Evolutionary conservation across 2,797 vertebrate genomes (phyloP), one percentile per base, ranked within the genome.

Genomic region (Malurus splendens): DNA sequence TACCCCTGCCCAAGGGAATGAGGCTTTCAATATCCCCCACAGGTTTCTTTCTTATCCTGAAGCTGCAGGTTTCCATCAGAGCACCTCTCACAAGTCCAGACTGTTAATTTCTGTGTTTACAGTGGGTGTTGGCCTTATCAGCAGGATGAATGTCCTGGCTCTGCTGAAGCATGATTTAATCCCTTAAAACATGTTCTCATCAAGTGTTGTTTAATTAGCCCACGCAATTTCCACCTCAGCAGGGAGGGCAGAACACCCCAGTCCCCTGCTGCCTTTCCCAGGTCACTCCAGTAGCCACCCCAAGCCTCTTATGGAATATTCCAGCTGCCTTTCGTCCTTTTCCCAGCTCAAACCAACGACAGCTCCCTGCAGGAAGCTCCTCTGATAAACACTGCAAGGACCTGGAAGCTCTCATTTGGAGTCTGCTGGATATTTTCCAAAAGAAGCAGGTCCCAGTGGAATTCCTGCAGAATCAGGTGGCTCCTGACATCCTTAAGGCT

Each of bases 281-380:
- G 27, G 1, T 82, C 54, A 6, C 12, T 27, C 60, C 60, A 52
- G 5, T 36, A 83, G 71, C 57, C 51, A 54, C 3, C 18, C 76
- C n/a, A 81, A 85, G 44, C 36, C 57, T 57, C 16, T 20, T 73
- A 39, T 6, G n/a, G 57, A 90, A 55, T 17, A 8, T 18, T 71
- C 54, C 62, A 73, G 13, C 30, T 8, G 3, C 79, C 19, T 68
- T 81, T 84, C 52, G 89, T 76, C 23, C 64, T 92, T 86, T 86
- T 86, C 50, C 61, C 0, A 0, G 20, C n/a, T 68, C 25, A 39
- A 72, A 66, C 32, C 67, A 39, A 28, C 2, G 0, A 16, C 56
- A 84, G 54, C 4, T 84, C 67, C 52, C 60, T 84, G 71, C 89
- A 91, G 94, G 92, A 94, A 92, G n/a, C 48, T 56, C 56, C 84